A percentile compares a stretch with the other conserved stretches of the same genome.
These are phyloP conservation scores for Lepidurus couesii DNA, from an alignment of 1,140 invertebrate genomes.

Conservation along the genomic window DNA sequence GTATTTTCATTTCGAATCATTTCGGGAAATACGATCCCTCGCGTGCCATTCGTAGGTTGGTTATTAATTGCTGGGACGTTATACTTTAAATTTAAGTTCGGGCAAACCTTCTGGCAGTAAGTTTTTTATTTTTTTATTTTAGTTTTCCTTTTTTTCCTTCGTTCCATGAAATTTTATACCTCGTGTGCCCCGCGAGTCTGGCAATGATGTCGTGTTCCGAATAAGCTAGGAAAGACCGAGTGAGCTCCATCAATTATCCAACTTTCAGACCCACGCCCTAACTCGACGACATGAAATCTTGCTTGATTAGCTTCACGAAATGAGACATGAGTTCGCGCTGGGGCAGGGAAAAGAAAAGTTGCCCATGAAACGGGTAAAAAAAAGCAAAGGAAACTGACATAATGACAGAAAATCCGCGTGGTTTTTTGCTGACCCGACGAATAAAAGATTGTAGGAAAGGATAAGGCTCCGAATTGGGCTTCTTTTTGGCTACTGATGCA, in stretches of 20 bases:
- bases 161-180: not conserved
- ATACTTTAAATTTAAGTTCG: not conserved
- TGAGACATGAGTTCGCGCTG: not conserved
- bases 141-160: not conserved
- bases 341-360: not conserved
- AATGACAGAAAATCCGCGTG: not conserved
- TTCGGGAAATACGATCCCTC: not conserved
- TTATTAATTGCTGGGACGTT: not conserved
- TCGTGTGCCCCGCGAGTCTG: not conserved
- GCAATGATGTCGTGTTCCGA: slow-evolving; percentile 2
- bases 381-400: not conserved
- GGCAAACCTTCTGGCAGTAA: not conserved
- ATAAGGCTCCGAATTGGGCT: not conserved
- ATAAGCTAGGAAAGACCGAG: slow-evolving; percentile 14
- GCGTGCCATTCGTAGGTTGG: not conserved
- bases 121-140: not conserved
- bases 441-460: not conserved
- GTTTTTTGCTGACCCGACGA: not conserved
- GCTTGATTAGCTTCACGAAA: slow-evolving; percentile 5
- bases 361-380: not conserved
- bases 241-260: slow-evolving; percentile 8
- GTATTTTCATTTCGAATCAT: not conserved
- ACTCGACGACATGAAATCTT: slow-evolving; percentile 9
- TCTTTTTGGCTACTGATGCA: not conserved
- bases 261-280: slow-evolving; percentile 17